These are phyloP conservation scores for Xestia xanthographa DNA, from an alignment of 2,888 invertebrate species.

Conservation along the genomic window DNA sequence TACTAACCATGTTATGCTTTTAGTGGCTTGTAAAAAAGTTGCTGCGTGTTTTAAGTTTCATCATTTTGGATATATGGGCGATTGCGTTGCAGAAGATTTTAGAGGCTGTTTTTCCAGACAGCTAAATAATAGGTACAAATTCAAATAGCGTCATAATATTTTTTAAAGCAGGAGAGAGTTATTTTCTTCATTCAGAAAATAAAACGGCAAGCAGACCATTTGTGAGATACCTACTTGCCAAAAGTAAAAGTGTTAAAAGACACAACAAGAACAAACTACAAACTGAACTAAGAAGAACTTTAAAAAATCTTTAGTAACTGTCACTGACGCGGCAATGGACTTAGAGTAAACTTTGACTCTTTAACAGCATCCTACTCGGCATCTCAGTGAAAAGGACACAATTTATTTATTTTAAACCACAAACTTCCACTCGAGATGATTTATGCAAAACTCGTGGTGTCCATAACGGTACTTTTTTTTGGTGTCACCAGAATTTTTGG, in stretches of 20 bases:
- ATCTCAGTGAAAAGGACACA: constrained; percentile 65
- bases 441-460: constrained; percentile 84
- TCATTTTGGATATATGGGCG: not conserved
- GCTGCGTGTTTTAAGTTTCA: not conserved
- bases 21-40: constrained; percentile 53
- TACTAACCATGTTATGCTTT: constrained; percentile 52
- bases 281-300: constrained; percentile 6
- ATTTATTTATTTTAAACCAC: constrained; percentile 64
- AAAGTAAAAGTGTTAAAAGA: constrained; percentile 13
- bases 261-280: constrained; percentile 15
- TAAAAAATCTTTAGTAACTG: constrained; percentile 20
- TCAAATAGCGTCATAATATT: not conserved
- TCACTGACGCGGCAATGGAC: constrained; percentile 23
- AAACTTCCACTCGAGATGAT: constrained; percentile 83
- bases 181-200: not conserved
- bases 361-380: constrained; percentile 46
- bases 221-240: not conserved
- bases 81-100: not conserved
- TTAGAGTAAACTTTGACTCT: constrained; percentile 38
- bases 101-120: not conserved
- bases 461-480: constrained; percentile 85
- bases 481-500: constrained; percentile 66
- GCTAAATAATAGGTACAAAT: not conserved
- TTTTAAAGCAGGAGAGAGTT: not conserved
- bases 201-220: not conserved